Evolutionary conservation across 2,888 invertebrate species (phyloP), one percentile per base, ranked within the genome.

Genomic region (Lampropteryx suffumata): DNA sequence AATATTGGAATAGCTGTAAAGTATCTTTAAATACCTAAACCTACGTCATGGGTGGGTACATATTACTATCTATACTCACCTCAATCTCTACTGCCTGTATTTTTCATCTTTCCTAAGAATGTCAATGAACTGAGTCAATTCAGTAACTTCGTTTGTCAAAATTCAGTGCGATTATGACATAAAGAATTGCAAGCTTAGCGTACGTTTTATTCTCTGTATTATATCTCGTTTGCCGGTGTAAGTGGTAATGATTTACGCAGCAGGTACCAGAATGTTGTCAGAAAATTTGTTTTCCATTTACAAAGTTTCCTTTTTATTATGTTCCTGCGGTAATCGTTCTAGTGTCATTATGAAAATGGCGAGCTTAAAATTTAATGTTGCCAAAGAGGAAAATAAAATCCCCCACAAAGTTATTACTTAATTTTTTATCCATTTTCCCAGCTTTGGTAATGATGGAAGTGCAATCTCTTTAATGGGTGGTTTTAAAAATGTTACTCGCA

Each of bases 331-430:
- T 54, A 62, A 64, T 59, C 53, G 62, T 60, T 75, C 62, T 75
- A 79, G 79, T 76, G 75, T 76, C 79, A 82, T 83, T 82, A 82
- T 21, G 7, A 73, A 76, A 79, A 82, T 78, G 73, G 73, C 73
- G 74, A 67, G 60, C 64, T 60, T 62, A 17, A 68, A 66, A 69
- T 77, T 73, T 72, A 78, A 77, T 76, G 79, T 79, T 80, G 71
- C 79, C 75, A 75, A 71, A 73, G 67, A 56, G 57, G 51, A 66
- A 61, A 65, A 65, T 62, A 67, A 71, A 64, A 57, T 66, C 57
- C 66, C 55, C 30, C 59, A 47, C 50, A 27, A 55, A 64, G 58
- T 55, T 64, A 69, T 68, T 71, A 69, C 64, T 68, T n/a, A n/a
- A n/a, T n/a, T 68, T 71, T 67, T 64, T 60, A 51, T 59, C 61